These are phyloP conservation scores for Rostratula benghalensis DNA, from an alignment of 2,113 vertebrate genomes.

Conservation along the genomic window DNA sequence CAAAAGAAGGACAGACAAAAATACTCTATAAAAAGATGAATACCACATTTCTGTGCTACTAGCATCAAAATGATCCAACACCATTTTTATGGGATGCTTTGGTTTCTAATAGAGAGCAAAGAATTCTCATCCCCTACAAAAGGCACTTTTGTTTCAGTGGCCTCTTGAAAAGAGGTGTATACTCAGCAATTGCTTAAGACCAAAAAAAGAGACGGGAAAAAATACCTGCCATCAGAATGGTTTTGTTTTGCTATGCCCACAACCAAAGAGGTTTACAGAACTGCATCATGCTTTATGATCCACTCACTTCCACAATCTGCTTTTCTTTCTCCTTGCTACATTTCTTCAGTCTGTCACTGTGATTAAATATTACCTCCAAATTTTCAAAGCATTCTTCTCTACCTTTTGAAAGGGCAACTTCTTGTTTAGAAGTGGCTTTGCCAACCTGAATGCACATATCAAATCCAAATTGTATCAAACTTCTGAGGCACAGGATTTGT, in stretches of 20 bases:
- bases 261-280: neutral
- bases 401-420: neutral
- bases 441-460: neutral
- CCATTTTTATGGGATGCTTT: neutral
- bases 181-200: neutral
- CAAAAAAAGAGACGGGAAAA: neutral
- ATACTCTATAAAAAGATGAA: neutral
- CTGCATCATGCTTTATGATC: neutral
- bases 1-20: neutral
- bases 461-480: neutral
- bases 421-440: neutral
- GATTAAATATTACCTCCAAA: neutral
- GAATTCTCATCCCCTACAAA: neutral
- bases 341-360: neutral
- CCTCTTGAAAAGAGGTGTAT: neutral
- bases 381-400: neutral
- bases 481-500: neutral
- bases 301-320: neutral
- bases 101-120: neutral
- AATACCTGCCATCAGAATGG: neutral
- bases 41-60: neutral
- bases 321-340: neutral
- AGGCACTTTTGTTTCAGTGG: neutral
- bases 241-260: neutral
- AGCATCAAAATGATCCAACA: neutral